phyloP scores from a whole-genome alignment of 2,113 vertebrate species.

The Hippopotamus amphibius region DNA sequence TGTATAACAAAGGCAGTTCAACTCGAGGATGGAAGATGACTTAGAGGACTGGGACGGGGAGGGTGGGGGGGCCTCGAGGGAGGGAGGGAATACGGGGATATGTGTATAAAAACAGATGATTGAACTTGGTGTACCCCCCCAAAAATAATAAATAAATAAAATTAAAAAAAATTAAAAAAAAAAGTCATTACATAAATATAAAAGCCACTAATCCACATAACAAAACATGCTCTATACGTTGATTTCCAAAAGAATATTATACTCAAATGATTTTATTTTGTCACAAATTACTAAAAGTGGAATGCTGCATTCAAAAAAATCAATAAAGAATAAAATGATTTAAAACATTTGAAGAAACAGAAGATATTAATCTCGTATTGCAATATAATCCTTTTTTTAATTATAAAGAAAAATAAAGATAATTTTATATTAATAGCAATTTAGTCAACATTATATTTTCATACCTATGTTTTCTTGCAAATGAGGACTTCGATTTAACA shows the following conservation, averaged over 20 bases:
- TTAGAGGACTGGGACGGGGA: too few species aligned
- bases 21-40: too few species aligned
- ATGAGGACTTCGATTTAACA: background rate
- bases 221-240: constrained; percentile 32
- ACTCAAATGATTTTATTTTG: constrained; percentile 7
- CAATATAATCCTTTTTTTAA: background rate
- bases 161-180: too few species aligned
- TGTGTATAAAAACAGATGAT: too few species aligned
- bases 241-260: constrained; percentile 26
- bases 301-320: constrained; percentile 40
- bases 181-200: too few species aligned
- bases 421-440: background rate
- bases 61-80: too few species aligned
- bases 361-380: constrained; percentile 31
- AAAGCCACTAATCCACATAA: background rate
- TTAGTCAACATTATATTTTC: constrained; percentile 37
- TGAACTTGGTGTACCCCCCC: too few species aligned
- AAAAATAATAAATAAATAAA: too few species aligned
- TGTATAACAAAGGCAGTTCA: too few species aligned
- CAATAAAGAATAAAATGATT: constrained; percentile 38
- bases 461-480: constrained; percentile 82
- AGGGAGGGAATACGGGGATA: too few species aligned
- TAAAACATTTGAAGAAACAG: constrained; percentile 25
- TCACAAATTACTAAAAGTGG: constrained; percentile 30
- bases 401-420: background rate